A percentile compares a stretch with the other conserved stretches of the same genome.
Evolutionary conservation across 2,888 invertebrate species (phyloP).

Genomic region (Asteroscopus sphinx): DNA sequence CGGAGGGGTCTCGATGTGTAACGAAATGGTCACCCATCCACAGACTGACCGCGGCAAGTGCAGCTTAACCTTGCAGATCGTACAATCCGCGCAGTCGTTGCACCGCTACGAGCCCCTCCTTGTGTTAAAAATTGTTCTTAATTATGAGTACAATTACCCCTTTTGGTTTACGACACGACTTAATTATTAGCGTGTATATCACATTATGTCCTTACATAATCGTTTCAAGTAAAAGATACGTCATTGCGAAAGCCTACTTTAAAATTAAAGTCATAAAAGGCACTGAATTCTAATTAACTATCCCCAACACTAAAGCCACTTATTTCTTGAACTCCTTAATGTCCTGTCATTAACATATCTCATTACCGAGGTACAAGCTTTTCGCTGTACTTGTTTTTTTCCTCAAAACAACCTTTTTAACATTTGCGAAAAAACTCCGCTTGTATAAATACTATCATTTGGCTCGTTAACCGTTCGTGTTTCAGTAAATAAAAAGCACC

Average conservation of each 20-base stretch:
- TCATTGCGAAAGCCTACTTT: background rate
- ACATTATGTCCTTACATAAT: no score
- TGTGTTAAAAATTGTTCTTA: no score
- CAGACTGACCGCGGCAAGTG: no score
- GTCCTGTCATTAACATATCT: conserved; percentile 49
- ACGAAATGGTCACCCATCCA: no score
- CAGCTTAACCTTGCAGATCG: no score
- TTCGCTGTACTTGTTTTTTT: conserved; percentile 34
- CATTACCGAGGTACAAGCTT: conserved; percentile 43
- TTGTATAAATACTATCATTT: conserved; percentile 56
- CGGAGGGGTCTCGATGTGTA: no score
- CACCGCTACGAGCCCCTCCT: no score
- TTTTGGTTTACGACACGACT: no score
- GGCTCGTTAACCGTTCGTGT: conserved; percentile 50
- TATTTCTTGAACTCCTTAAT: conserved; percentile 25
- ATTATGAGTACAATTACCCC: no score
- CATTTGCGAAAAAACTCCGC: conserved; percentile 32
- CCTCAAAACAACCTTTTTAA: conserved; percentile 53
- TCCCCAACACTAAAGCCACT: conserved; percentile 8
- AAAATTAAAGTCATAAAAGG: background rate
- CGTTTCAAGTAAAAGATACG: no score
- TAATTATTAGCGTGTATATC: no score
- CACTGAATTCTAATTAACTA: background rate
- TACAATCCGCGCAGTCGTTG: no score
- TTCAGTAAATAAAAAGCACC: conserved; percentile 52